phyloP scores from a whole-genome alignment of 2,113 vertebrate genomes.

The Cacatua alba region DNA sequence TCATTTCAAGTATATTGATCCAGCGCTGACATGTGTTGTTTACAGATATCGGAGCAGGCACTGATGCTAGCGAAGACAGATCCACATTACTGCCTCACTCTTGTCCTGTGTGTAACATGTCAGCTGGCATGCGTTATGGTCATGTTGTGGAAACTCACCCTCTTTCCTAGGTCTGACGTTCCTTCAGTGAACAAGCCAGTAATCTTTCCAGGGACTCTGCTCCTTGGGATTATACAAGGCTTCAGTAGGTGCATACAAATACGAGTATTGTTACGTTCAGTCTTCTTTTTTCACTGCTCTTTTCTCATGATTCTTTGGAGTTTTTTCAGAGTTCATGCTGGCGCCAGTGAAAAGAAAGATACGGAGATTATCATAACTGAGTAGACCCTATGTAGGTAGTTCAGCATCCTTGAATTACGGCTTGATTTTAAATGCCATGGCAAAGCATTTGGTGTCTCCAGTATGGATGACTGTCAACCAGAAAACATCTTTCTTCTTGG shows the following conservation, averaged over 20 bases:
- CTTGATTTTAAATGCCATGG: background rate
- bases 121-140: slow-evolving; percentile 12
- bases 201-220: background rate
- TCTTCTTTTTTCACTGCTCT: background rate
- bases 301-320: background rate
- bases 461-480: background rate
- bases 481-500: background rate
- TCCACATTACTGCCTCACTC: background rate
- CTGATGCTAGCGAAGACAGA: background rate
- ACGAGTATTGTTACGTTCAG: background rate
- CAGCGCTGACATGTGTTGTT: slow-evolving; percentile 41
- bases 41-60: background rate
- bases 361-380: background rate
- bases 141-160: background rate
- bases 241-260: background rate
- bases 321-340: background rate
- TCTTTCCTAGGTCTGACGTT: background rate
- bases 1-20: slow-evolving; percentile 54
- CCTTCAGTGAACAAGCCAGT: background rate
- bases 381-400: background rate
- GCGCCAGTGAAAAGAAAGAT: background rate
- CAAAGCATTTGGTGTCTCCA: background rate
- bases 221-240: background rate
- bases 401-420: background rate
- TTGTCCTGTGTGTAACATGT: slow-evolving; percentile 18